Conservation (phyloP, 2,797 vertebrate species). For the Lepilemur septentrionalis region DNA sequence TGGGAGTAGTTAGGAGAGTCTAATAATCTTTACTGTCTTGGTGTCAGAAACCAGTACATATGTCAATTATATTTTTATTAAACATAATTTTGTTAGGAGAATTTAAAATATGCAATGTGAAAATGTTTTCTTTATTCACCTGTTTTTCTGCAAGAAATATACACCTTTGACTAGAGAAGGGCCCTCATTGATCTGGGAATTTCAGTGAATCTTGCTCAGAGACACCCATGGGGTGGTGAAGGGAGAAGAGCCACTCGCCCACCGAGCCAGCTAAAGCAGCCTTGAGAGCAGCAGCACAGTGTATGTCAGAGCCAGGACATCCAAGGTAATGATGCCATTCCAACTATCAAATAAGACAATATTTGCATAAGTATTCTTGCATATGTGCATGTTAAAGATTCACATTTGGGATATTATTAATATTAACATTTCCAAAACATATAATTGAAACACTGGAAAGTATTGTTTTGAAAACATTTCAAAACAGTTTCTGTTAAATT, state of each 20-base stretch:
- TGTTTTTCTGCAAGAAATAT: not conserved
- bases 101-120: not conserved
- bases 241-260: not conserved
- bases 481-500: constrained; percentile 21
- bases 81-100: not conserved
- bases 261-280: too few species aligned
- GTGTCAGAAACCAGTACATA: not conserved
- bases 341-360: not conserved
- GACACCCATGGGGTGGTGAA: not conserved
- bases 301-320: not conserved
- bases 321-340: not conserved
- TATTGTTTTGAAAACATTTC: not conserved
- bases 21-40: not conserved
- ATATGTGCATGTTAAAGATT: not conserved
- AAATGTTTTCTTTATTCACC: not conserved
- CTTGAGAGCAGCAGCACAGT: not conserved
- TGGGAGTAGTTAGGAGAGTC: not conserved
- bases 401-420: not conserved
- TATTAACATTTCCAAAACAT: constrained; percentile 27
- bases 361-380: not conserved
- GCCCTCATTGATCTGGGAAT: not conserved
- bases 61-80: not conserved
- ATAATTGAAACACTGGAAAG: not conserved
- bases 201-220: not conserved
- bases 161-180: not conserved